Conservation (phyloP, 2,888 invertebrate species). For the Oscheius myriophilus region DNA sequence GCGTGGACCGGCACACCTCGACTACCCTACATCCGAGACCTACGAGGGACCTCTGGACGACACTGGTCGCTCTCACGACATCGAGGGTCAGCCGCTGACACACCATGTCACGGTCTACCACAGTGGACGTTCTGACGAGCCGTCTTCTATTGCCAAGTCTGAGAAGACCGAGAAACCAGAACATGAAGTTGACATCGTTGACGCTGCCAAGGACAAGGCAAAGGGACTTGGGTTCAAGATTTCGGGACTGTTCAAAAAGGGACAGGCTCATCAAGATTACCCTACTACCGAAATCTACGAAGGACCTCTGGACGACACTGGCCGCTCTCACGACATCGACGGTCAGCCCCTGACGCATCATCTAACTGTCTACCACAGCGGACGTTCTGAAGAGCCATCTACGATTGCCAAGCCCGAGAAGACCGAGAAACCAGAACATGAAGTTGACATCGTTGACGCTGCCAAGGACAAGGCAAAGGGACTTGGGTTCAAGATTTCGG, state of each 20-base stretch:
- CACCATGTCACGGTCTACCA: constrained; percentile 14
- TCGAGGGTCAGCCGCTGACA: constrained; percentile 16
- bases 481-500: constrained; percentile 14
- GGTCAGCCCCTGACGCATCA: constrained; percentile 36
- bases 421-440: constrained; percentile 3
- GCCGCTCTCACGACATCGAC: constrained; percentile 27
- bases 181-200: constrained; percentile 9
- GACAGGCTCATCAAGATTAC: constrained; percentile 52
- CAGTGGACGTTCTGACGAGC: constrained; percentile 12
- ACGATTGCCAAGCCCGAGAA: background rate
- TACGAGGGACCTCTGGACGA: constrained; percentile 15
- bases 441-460: constrained; percentile 19
- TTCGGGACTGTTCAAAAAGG: constrained; percentile 48
- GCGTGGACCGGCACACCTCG: constrained; percentile 45
- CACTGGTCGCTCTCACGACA: constrained; percentile 2
- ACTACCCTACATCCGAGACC: constrained; percentile 44
- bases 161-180: constrained; percentile 30
- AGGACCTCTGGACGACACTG: constrained; percentile 35
- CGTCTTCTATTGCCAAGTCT: constrained; percentile 6
- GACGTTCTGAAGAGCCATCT: constrained; percentile 30
- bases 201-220: background rate
- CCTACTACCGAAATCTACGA: constrained; percentile 37
- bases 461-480: background rate
- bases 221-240: constrained; percentile 32
- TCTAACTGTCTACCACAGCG: constrained; percentile 40